Percentiles rank a stretch among this genome's conserved stretches.
phyloP scores from a whole-genome alignment of 2,797 vertebrate species.

The Kryptolebias ocellatus region DNA sequence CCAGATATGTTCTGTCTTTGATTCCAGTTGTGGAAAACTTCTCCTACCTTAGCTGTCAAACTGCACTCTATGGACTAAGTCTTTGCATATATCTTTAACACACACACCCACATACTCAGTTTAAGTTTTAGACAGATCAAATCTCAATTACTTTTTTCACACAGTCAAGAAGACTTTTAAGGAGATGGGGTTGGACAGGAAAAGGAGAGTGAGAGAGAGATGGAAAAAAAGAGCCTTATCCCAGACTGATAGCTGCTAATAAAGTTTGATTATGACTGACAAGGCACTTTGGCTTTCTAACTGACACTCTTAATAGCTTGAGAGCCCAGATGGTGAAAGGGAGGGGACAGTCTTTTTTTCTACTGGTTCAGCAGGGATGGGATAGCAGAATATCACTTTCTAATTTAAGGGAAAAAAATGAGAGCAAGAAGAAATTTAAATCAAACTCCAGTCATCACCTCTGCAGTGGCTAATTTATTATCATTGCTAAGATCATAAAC shows the following conservation, averaged over 20 bases:
- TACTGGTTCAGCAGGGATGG: conserved; percentile 18
- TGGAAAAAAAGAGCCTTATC: conserved; percentile 42
- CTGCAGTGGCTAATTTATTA: not conserved
- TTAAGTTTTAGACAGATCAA: conserved; percentile 36
- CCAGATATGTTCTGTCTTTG: conserved; percentile 16
- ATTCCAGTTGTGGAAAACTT: conserved; percentile 1
- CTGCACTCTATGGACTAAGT: not conserved
- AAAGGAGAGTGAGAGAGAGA: conserved; percentile 37
- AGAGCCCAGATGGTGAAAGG: conserved; percentile 29
- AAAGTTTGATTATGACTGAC: conserved; percentile 73
- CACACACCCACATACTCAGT: conserved; percentile 11
- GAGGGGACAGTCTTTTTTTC: conserved; percentile 11
- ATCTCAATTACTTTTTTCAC: conserved; percentile 46
- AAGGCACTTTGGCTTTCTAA: conserved; percentile 56
- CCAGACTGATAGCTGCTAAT: conserved; percentile 64
- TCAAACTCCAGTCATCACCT: not conserved
- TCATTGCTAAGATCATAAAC: too few relatives aligned
- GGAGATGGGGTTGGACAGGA: conserved; percentile 34
- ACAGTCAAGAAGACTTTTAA: conserved; percentile 31
- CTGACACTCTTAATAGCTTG: conserved; percentile 54
- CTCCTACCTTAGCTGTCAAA: conserved; percentile 5
- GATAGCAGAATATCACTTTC: conserved; percentile 21
- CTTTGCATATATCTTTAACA: conserved; percentile 18
- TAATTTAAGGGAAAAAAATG: conserved; percentile 25
- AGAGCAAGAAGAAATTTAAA: conserved; percentile 1